These are phyloP conservation scores for Macrosteles quadrilineatus DNA, from an alignment of 1,140 invertebrate species.

Conservation along the genomic window DNA sequence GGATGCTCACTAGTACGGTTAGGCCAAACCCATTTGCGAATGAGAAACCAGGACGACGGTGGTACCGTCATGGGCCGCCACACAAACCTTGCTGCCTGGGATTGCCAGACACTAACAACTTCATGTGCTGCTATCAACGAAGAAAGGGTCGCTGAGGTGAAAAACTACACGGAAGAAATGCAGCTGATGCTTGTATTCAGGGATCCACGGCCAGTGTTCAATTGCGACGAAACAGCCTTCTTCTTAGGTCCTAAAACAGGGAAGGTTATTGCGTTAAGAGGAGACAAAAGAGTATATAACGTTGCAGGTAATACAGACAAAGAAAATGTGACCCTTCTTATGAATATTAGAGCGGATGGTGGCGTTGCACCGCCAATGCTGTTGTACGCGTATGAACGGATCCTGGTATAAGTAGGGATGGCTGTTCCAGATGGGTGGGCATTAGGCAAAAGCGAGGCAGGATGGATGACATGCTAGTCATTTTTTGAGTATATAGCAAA, in stretches of 20 bases:
- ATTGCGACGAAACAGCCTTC: background rate
- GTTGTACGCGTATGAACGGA: constrained; percentile 46
- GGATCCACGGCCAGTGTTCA: background rate
- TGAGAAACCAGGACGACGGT: background rate
- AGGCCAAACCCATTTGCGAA: background rate
- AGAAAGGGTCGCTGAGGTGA: too few species aligned
- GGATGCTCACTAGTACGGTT: too few species aligned
- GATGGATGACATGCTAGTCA: constrained; percentile 47
- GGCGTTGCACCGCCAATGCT: constrained; percentile 45
- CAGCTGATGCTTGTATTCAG: background rate
- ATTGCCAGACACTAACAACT: background rate
- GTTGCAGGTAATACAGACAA: constrained; percentile 46
- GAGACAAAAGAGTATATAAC: constrained; percentile 46
- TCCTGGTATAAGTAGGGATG: constrained; percentile 42
- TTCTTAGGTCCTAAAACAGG: background rate
- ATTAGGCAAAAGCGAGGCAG: constrained; percentile 44
- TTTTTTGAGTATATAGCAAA: constrained; percentile 50
- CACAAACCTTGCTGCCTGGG: background rate
- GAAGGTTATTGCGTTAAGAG: constrained; percentile 44
- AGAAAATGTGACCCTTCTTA: constrained; percentile 47
- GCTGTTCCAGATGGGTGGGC: constrained; percentile 44
- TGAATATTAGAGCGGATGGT: constrained; percentile 43
- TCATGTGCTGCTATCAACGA: background rate
- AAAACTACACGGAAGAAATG: too few species aligned
- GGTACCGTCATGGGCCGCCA: background rate